Evolutionary conservation across 1,140 invertebrate species (phyloP), one percentile per base, ranked within the genome.

Genomic region (Trypoxylus dichotomus): DNA sequence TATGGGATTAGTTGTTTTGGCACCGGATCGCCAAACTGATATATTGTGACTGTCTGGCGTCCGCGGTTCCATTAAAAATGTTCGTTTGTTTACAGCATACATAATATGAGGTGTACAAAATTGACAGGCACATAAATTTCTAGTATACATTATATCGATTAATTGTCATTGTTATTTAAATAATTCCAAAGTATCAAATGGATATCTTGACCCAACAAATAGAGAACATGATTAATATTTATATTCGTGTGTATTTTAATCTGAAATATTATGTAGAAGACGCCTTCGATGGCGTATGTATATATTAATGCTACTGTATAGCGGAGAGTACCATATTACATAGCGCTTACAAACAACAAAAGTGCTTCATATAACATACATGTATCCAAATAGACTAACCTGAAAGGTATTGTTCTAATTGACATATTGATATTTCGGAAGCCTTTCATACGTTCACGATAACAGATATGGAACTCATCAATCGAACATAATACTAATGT

Each of bases 131-230:
- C 60, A 68, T 68, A 68, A 68, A 68, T 68, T 24, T 29, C 27
- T 5, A 24, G 19, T 24, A 8, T 68, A 68, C 24, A 29, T 68
- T 68, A 68, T 68, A 68, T 68, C 60, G 60, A 68, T 68, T 68
- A 68, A 68, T 68, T 68, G 27, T 68, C 60, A 68, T 68, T 68
- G 60, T 68, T 68, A 68, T 68, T 68, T 68, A 68, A 68, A 68
- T 68, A 68, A 68, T 68, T 68, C 60, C 21, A 27, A 27, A 68
- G 27, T 68, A 68, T 68, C 60, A 68, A 68, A 13, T 68, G 60
- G 60, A 68, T 68, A 68, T 68, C 60, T 68, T 68, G 60, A 68
- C 60, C 60, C 24, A 24, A 68, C 60, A 68, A 68, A 68, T 68
- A 68, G 60, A 68, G 60, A 29, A 68, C 60, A 27, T 68, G 19